Conservation (phyloP, 2,888 invertebrate species). For the Lepeophtheirus nordmannii region DNA sequence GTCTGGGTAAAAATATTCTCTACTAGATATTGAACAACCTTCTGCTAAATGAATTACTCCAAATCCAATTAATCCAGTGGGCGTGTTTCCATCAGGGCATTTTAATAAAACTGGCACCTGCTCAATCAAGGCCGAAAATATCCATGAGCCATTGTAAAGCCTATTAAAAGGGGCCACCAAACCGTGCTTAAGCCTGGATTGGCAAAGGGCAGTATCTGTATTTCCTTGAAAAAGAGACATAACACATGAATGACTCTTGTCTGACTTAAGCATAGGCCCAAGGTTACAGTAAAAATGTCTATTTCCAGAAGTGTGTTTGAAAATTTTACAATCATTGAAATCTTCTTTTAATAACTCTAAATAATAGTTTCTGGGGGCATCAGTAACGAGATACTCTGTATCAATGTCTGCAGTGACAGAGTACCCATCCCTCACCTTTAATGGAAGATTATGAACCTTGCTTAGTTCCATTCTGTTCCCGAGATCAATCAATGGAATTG, state of each 20-base stretch:
- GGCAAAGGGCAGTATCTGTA: constrained; percentile 15
- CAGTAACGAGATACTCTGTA: constrained; percentile 23
- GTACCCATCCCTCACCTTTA: constrained; percentile 22
- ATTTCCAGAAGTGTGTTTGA: neutral
- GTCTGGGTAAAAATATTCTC: constrained; percentile 20
- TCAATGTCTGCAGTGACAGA: constrained; percentile 22
- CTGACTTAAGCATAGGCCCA: constrained; percentile 11
- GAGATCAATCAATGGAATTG: constrained; percentile 14
- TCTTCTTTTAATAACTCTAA: constrained; percentile 23
- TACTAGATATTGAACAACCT: constrained; percentile 17
- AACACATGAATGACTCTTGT: constrained; percentile 10
- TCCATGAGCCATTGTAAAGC: constrained; percentile 23
- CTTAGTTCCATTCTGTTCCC: constrained; percentile 4
- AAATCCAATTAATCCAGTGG: constrained; percentile 17
- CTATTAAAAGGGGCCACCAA: constrained; percentile 21
- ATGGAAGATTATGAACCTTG: constrained; percentile 20
- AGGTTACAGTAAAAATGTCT: constrained; percentile 23
- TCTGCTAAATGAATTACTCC: constrained; percentile 15
- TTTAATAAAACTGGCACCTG: constrained; percentile 15
- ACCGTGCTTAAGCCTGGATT: constrained; percentile 19
- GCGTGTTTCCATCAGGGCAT: constrained; percentile 5
- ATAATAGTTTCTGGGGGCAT: neutral
- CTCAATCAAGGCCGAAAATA: constrained; percentile 19
- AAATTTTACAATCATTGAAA: constrained; percentile 19
- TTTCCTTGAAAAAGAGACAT: constrained; percentile 18